Base-by-base conservation (phyloP, 2,113 vertebrate species). In the Tylochromis polylepis region DNA sequence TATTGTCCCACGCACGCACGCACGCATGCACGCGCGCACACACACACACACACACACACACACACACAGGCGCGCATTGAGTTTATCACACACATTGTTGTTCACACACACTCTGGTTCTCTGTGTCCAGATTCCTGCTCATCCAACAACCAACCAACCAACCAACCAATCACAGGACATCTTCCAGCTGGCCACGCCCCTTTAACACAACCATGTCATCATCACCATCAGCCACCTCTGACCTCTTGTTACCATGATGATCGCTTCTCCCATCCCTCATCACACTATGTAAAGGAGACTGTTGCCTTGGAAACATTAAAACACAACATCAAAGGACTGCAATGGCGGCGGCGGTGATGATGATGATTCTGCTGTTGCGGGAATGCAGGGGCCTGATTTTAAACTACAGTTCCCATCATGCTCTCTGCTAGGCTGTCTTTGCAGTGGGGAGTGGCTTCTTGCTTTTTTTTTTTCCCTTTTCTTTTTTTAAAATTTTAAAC, bases 141-240 rank as follows among this genome's bases (percentile, higher is more conserved):
- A 89, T 81, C 81, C 70, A 88, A 91, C 90, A 72, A n/a, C 85
- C 88, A 81, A 92, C 34, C 90, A 62, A 15, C 84, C 81, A 85
- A 91, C 85, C 93, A 89, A 94, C 92, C 91, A 91, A 93, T 94
- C 92, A 93, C 92, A 91, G 89, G 90, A 89, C 91, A 93, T 93
- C 94, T 95, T 94, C 95, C 93, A 89, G 88, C 90, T 87, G 87
- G 89, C 89, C 94, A 92, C 72, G 62, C 91, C 93, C 89, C 91
- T 90, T 90, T 91, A 89, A 93, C 90, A 86, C 81, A 56, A 29
- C 77, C 70, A 78, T 24, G 55, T 82, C 89, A 88, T 92, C 92
- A 78, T 92, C 93, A 91, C 36, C 87, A 88, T 89, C 81, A 15
- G 88, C 81, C 88, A 62, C 89, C 82, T 85, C 62, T 92, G 83